Base-by-base conservation (phyloP, 2,113 vertebrate species). In the Oophaga pumilio region DNA sequence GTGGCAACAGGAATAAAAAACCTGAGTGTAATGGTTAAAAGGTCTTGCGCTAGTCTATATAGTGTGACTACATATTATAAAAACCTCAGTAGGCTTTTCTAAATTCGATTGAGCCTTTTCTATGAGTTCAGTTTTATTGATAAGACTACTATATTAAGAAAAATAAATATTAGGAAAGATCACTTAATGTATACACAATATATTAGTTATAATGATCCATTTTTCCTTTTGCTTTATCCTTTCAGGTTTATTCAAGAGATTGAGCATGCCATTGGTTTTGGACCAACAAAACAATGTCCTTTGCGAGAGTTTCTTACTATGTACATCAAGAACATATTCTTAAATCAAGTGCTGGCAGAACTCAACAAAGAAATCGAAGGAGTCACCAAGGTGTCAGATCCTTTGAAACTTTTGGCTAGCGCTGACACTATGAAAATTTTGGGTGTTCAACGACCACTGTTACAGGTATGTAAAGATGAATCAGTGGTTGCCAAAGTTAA, bases 291-390 rank as follows among this genome's bases (percentile, higher is more conserved):
- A 89, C 98, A 99, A 93, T 99, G 98, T 87, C 97, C 98, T 0
- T 96, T 99, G 24, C 91, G 96, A 1, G 96, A 97, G 76, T 99
- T 99, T 92, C 97, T 99, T 91, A 99, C 97, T 12, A 89, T 96
- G 90, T 99, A 99, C 94, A 99, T 99, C 95, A 99, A 98, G 81
- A 97, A 96, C 91, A 96, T 99, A 91, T 99, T 99, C 92, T 97
- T 99, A 88, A 97, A 91, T 90, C 98, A 99, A 90, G 98, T 99
- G 86, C 94, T 97, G 85, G 94, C 96, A 1, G 98, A 99, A 91
- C 99, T 98, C 92, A 99, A 99, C 93, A 99, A 99, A 77, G 98
- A 99, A 90, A 98, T 99, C 0, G 96, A 98, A 90, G 94, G 96
- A 0, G 97, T 98, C 90, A 99, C 97, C 0, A 99, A 99, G 85